A percentile compares a stretch with the other conserved stretches of the same genome.
Evolutionary conservation across 2,888 invertebrate genomes (phyloP).

Genomic region (Xanthia togata): DNA sequence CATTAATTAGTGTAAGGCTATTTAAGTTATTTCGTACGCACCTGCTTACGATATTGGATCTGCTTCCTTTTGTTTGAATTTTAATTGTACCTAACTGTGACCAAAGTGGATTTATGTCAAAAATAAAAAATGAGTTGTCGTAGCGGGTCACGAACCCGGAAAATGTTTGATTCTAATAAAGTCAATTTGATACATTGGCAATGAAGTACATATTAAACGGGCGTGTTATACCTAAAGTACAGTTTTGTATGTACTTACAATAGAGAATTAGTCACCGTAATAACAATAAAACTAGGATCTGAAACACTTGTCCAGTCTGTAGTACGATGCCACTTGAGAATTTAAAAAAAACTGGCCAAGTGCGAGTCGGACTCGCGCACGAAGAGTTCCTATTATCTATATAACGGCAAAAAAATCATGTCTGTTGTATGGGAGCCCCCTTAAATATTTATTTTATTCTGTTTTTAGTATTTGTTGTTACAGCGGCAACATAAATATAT

Average conservation of each 20-base stretch:
- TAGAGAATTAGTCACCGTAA: background rate
- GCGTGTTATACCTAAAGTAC: constrained; percentile 16
- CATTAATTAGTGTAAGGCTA: constrained; percentile 7
- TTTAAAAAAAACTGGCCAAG: too few relatives aligned
- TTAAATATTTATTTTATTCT: too few relatives aligned
- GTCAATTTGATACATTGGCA: constrained; percentile 1
- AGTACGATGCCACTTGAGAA: background rate
- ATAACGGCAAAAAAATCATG: too few relatives aligned
- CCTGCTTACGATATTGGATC: background rate
- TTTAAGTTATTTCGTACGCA: background rate
- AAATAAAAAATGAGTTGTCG: constrained; percentile 17
- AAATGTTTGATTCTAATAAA: constrained; percentile 23
- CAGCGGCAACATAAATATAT: too few relatives aligned
- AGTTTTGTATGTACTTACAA: constrained; percentile 4
- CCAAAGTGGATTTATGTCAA: constrained; percentile 1
- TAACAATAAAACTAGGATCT: constrained; percentile 7
- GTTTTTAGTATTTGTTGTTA: too few relatives aligned
- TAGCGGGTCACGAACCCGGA: constrained; percentile 27
- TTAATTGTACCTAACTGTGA: background rate
- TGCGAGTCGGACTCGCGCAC: too few relatives aligned
- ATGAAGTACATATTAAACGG: constrained; percentile 10
- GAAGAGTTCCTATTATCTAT: too few relatives aligned
- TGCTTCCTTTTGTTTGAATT: background rate
- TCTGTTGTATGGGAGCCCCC: too few relatives aligned
- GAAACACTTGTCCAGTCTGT: background rate